Percentiles rank a stretch among this genome's conserved stretches.
Evolutionary conservation across 2,888 invertebrate genomes (phyloP).

Genomic region (Salticus scenicus): DNA sequence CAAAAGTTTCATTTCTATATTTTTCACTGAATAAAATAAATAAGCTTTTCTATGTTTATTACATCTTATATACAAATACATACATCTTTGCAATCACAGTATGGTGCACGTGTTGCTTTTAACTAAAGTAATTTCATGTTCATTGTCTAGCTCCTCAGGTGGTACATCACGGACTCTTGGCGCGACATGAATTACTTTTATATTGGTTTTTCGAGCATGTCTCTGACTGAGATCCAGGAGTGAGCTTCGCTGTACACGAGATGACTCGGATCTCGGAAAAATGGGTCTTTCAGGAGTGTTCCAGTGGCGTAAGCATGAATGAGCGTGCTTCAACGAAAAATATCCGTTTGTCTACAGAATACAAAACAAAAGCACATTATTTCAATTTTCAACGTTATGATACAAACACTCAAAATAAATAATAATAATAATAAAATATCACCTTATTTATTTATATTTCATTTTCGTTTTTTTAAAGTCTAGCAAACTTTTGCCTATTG

Average conservation of each 20-base stretch:
- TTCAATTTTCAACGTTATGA: no score
- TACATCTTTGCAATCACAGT: no score
- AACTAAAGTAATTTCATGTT: conserved; percentile 6
- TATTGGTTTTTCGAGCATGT: conserved; percentile 20
- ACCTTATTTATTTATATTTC: no score
- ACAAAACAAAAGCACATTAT: neutral
- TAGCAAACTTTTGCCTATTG: no score
- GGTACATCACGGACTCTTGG: conserved; percentile 44
- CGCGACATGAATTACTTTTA: conserved; percentile 57
- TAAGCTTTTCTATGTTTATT: neutral
- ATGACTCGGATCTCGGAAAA: neutral
- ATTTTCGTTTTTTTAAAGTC: no score
- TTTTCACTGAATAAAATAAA: no score
- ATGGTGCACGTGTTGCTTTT: conserved; percentile 55
- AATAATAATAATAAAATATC: no score
- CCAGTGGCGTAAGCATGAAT: conserved; percentile 23
- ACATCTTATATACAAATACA: neutral
- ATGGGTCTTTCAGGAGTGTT: neutral
- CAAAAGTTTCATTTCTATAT: no score
- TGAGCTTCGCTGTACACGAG: neutral
- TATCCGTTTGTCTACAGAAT: conserved; percentile 45
- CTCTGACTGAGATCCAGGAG: neutral
- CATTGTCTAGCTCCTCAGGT: neutral
- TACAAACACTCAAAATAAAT: no score
- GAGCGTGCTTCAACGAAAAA: conserved; percentile 24